Percentiles rank a stretch among this genome's conserved stretches.
Conservation (phyloP, 2,113 vertebrate genomes). For the Vidua chalybeata region DNA sequence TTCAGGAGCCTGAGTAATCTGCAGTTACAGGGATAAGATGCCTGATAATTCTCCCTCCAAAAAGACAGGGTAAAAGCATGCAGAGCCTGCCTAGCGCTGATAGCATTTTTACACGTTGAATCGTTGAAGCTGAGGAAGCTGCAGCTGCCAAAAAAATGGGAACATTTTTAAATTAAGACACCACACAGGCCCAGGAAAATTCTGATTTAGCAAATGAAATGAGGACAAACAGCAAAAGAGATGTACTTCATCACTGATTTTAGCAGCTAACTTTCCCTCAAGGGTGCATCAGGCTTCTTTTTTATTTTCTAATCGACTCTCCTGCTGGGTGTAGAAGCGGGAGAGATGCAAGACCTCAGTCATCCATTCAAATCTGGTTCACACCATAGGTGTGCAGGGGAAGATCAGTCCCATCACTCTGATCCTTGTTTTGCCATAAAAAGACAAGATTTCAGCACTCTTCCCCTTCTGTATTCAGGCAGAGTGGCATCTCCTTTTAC, state of each 20-base stretch:
- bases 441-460: not conserved
- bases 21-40: not conserved
- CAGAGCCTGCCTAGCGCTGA: not conserved
- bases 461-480: not conserved
- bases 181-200: not conserved
- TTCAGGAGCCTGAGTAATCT: not conserved
- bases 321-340: not conserved
- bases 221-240: not conserved
- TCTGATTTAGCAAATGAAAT: slow-evolving; percentile 8
- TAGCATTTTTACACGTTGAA: not conserved
- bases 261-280: not conserved
- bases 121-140: not conserved
- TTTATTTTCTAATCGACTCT: not conserved
- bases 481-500: not conserved
- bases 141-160: not conserved
- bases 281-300: not conserved
- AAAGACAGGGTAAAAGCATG: not conserved
- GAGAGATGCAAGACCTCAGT: not conserved
- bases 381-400: fast-evolving
- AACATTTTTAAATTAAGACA: slow-evolving; percentile 33
- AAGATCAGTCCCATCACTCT: not conserved
- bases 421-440: not conserved
- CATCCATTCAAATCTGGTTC: not conserved
- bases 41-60: not conserved
- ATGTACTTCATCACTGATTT: not conserved